phyloP scores from a whole-genome alignment of 2,888 invertebrate species.

The Cataglyphis altisquamis region DNA sequence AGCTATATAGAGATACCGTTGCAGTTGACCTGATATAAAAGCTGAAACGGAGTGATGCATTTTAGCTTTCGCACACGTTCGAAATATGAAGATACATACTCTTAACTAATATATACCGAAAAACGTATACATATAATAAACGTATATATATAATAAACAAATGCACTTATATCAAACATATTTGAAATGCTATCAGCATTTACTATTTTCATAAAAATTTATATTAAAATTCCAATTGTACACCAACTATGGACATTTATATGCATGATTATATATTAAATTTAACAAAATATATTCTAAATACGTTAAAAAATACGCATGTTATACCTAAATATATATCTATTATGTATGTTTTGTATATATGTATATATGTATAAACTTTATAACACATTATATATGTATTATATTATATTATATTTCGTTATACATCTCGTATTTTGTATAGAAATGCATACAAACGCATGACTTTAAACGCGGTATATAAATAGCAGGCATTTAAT shows the following conservation, averaged over 20 bases:
- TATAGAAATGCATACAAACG: neutral
- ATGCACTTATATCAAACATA: neutral
- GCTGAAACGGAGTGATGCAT: neutral
- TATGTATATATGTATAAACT: neutral
- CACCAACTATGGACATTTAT: no score
- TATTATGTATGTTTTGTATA: neutral
- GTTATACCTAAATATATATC: neutral
- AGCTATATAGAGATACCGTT: conserved; percentile 30
- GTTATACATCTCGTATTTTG: neutral
- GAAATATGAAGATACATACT: neutral
- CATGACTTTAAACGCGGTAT: neutral
- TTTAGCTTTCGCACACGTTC: neutral
- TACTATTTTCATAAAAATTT: neutral
- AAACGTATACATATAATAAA: neutral
- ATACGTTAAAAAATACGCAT: no score
- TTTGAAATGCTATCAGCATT: neutral
- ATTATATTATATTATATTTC: neutral
- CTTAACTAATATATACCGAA: neutral
- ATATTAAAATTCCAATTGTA: neutral
- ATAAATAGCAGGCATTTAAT: neutral
- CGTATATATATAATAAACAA: neutral
- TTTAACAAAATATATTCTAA: no score
- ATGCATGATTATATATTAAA: no score
- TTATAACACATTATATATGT: neutral
- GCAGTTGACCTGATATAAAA: neutral